Base-by-base conservation (phyloP, 2,113 vertebrate genomes). In the Jacana jacana region DNA sequence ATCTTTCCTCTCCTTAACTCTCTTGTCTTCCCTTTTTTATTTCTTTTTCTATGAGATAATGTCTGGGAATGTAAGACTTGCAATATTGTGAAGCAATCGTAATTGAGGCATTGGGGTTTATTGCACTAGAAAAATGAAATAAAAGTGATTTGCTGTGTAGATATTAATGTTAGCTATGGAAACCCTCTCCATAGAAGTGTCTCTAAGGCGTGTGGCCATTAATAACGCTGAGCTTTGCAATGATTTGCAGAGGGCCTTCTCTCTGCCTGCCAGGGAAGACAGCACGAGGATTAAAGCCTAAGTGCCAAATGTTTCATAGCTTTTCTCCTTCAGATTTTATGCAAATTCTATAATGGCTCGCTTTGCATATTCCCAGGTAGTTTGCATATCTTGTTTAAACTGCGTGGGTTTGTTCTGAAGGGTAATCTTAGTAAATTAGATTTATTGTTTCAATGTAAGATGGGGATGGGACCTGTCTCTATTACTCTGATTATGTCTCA, bases 21-120 rank as follows among this genome's bases (percentile, higher is more conserved):
- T 81, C 64, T 75, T 57, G 72, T 64, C 80, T 93, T 83, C 30
- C 24, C 33, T 85, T 76, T 84, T 95, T 86, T 89, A 77, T 95
- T 92, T 96, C 78, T 91, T 83, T 95, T 95, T 84, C 88, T 94
- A 39, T 96, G 81, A 97, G 88, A 93, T 95, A 90, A 90, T 92
- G 83, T 94, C 93, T 93, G 70, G 86, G 52, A 93, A 70, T 1
- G 2, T 91, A 84, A 81, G 83, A 61, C 88, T 91, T 88, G 27
- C 76, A 79, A 20, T 81, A 92, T 40, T 93, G 88, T 83, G 71
- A 89, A 85, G 68, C 88, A 88, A 33, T 92, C 7, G 9, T 84
- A 68, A 88, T 81, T 79, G 88, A 88, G 89, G 61, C 39, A 68
- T 75, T 85, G 72, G 73, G 69, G 80, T 57, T 96, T 96, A 84